A percentile compares a stretch with the other conserved stretches of the same genome.
These are phyloP conservation scores for Synodontis membranacea DNA, from an alignment of 2,113 vertebrate genomes.

Conservation along the genomic window DNA sequence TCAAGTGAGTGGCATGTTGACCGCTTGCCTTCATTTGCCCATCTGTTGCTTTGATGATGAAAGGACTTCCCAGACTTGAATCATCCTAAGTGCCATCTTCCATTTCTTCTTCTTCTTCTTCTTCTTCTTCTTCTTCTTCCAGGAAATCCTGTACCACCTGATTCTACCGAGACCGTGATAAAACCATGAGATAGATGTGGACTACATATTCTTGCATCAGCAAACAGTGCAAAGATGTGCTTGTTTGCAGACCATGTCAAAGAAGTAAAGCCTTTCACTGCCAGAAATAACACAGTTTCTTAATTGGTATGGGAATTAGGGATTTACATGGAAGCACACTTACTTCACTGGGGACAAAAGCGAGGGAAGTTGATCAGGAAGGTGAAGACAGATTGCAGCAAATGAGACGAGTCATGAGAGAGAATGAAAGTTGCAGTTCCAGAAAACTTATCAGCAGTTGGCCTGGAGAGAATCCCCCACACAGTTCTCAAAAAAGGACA, in stretches of 20 bases:
- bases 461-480: constrained; percentile 56
- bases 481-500: constrained; percentile 49
- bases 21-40: constrained; percentile 33
- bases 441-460: constrained; percentile 56
- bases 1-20: constrained; percentile 19
- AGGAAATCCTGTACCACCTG: constrained; percentile 5
- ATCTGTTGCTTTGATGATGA: constrained; percentile 55
- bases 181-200: not conserved
- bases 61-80: constrained; percentile 35
- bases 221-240: not conserved
- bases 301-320: constrained; percentile 48
- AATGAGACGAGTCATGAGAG: constrained; percentile 36
- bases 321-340: constrained; percentile 51
- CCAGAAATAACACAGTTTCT: constrained; percentile 15
- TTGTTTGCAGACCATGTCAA: not conserved
- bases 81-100: constrained; percentile 25
- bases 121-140: not conserved
- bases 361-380: not conserved
- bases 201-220: not conserved
- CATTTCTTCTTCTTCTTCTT: constrained; percentile 1
- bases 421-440: constrained; percentile 49
- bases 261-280: not conserved
- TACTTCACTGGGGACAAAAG: not conserved
- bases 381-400: not conserved
- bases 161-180: not conserved